Evolutionary conservation across 2,888 invertebrate genomes (phyloP).

Genomic region (Andrena hattorfiana): DNA sequence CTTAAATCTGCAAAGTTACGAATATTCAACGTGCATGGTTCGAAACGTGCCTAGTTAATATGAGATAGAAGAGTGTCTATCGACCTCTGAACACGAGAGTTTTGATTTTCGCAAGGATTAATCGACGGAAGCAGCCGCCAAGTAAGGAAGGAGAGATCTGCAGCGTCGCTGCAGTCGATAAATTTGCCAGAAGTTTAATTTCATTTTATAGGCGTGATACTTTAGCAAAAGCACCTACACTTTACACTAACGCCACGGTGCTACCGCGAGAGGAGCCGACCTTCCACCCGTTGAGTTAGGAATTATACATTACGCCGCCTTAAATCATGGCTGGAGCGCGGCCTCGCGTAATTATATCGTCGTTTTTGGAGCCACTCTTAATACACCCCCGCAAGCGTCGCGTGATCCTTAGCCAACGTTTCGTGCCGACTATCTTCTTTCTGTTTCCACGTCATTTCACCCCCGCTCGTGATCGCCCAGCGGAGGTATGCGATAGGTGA

Average conservation of each 20-base stretch:
- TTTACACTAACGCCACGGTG: slow-evolving; percentile 77
- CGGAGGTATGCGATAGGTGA: neutral
- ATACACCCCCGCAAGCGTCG: slow-evolving; percentile 59
- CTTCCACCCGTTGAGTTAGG: slow-evolving; percentile 65
- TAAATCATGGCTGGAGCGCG: slow-evolving; percentile 75
- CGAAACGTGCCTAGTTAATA: too few species aligned
- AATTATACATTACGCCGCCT: slow-evolving; percentile 75
- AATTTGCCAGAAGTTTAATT: slow-evolving; percentile 81
- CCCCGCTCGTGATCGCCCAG: neutral
- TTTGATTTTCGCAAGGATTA: slow-evolving; percentile 45
- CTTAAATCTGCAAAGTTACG: too few species aligned
- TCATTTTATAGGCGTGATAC: slow-evolving; percentile 82
- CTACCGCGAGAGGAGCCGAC: slow-evolving; percentile 53
- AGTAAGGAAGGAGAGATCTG: slow-evolving; percentile 37
- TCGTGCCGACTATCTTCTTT: slow-evolving; percentile 31
- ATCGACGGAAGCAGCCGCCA: slow-evolving; percentile 30
- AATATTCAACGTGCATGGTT: too few species aligned
- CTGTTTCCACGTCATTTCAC: slow-evolving; percentile 2
- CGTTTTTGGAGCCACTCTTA: slow-evolving; percentile 71
- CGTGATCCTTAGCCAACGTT: slow-evolving; percentile 65
- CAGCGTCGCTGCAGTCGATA: slow-evolving; percentile 72
- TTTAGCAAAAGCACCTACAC: slow-evolving; percentile 80
- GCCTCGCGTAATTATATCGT: slow-evolving; percentile 77
- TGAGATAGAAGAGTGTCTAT: too few species aligned
- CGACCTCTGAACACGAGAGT: neutral